Base-by-base conservation (phyloP, 2,888 invertebrate genomes). In the Myopa testacea region DNA sequence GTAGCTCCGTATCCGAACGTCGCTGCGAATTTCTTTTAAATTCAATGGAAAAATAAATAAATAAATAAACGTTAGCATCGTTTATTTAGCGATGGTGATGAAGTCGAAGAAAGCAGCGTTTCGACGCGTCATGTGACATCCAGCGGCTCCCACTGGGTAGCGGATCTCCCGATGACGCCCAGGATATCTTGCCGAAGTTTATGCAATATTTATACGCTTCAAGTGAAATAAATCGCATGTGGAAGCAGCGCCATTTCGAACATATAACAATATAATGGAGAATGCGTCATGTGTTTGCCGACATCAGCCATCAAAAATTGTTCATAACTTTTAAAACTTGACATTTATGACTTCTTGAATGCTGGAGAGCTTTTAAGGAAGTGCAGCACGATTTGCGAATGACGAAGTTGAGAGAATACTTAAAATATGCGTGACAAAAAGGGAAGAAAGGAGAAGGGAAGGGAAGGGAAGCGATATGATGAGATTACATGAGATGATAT, bases 161-260 rank as follows among this genome's bases (percentile, higher is more conserved):
- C 19, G 37, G 52, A 55, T 19, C 38, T 55, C 34, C 34, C 70
- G 37, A 37, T 16, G n/a, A 16, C 62, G 34, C 50, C 62, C 62
- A 73, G 73, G 73, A 73, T 50, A 73, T 73, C 65, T 65, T 16
- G 34, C 34, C n/a, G 65, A 65, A 65, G 50, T 74, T 74, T 74
- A 74, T 74, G 74, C 65, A 65, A 74, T 74, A 74, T 74, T 74
- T 65, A 74, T 74, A 50, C 74, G 65, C 14, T 72, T 58, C 72
- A 38, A 74, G 52, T 52, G 65, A 74, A 63, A 63, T 74, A 37
- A 63, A 74, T 62, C 45, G 26, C 19, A 63, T 40, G 73, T 38
- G 55, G 55, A 55, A 14, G 10, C 55, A 55, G 55, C 14, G n/a
- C 16, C n/a, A 14, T 14, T 5, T n/a, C 55, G 55, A 4, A 55